Base-by-base conservation (phyloP, 2,888 invertebrate genomes). In the Drosophila meridionalis region DNA sequence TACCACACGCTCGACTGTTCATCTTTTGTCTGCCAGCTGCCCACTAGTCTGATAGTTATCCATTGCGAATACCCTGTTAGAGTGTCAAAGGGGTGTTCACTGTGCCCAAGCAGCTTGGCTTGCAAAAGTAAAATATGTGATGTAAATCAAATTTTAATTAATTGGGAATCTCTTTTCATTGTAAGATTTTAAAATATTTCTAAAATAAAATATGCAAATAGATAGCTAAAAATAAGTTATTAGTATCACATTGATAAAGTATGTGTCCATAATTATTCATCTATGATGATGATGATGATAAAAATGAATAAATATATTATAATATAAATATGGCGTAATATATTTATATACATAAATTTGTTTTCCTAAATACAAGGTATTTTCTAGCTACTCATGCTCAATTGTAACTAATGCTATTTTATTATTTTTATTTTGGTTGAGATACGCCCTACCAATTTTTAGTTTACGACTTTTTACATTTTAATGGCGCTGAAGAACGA, bases 1-100 rank as follows among this genome's bases (percentile, higher is more conserved):
- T 87, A 85, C 85, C 88, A 80, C 85, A 83, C 86, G 75, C 78
- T 87, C 71, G 75, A 83, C 83, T 85, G 72, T 78, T 72, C 78
- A 78, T 76, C 79, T 76, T 48, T 65, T 71, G 63, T 63, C 76
- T 78, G 70, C 73, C 63, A 52, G 60, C 76, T 73, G 76, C 72
- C 79, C 78, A 73, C 73, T 55, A 70, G 64, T 50, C 36, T 3
- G 20, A 45, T 60, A 61, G 66, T 67, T 72, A 57, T 53, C 61
- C 38, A 62, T n/a, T 55, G 30, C 20, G 2, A 26, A 66, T 77
- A 77, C 73, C 77, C 77, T 43, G 26, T 30, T 8, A 20, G 38
- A 7, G 3, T n/a, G 7, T 4, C 20, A 3, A 3, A 2, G 2
- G 30, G 52, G 57, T 56, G 40, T 56, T 7, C 8, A 1, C 36